Conservation (phyloP, 2,888 invertebrate species). For the Ametastegia equiseti region DNA sequence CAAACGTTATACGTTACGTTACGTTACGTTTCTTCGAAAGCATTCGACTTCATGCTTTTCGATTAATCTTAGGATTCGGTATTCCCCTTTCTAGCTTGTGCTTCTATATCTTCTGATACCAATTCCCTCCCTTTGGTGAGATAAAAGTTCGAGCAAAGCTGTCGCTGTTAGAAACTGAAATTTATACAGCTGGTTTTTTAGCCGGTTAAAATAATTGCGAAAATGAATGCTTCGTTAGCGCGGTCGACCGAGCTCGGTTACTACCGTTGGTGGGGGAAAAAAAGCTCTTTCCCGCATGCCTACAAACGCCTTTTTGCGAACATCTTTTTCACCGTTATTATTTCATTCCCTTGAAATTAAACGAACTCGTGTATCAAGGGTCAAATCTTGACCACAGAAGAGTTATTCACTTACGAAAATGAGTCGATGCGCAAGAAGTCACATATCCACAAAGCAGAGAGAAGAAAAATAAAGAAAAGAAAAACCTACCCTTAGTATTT, state of each 20-base stretch:
- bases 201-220: constrained; percentile 29
- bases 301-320: not conserved
- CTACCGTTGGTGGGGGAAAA: not conserved
- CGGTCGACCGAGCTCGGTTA: constrained; percentile 16
- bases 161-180: constrained; percentile 15
- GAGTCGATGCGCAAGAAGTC: not conserved
- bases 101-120: not conserved
- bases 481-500: no score
- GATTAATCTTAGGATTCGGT: constrained; percentile 32
- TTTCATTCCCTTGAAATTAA: not conserved
- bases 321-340: not conserved
- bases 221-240: constrained; percentile 39
- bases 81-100: not conserved
- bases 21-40: not conserved
- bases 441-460: no score
- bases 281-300: not conserved
- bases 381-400: not conserved
- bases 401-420: not conserved
- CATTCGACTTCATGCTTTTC: constrained; percentile 30
- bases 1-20: constrained; percentile 7
- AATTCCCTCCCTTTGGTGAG: not conserved
- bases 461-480: not conserved
- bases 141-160: constrained; percentile 22
- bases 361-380: not conserved
- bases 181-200: constrained; percentile 25